Base-by-base conservation (phyloP, 2,888 invertebrate genomes). In the Clepsis dumicolana region DNA sequence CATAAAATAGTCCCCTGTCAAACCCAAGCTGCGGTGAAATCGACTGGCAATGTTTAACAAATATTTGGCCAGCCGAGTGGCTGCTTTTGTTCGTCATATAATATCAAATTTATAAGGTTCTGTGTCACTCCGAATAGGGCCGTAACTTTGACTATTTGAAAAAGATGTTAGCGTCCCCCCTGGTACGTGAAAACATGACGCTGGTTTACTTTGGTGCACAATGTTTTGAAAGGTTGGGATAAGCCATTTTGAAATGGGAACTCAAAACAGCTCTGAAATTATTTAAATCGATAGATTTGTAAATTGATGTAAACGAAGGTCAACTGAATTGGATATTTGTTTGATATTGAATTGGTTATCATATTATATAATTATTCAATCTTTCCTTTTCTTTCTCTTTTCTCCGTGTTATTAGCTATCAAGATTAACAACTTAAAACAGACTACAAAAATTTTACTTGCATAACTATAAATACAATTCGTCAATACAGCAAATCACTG, bases 1-100 rank as follows among this genome's bases (percentile, higher is more conserved):
- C 83, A 90, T 91, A 91, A 91, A 91, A 81, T 82, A 88, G 86
- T 77, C 91, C 90, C 85, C 81, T 87, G 91, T 91, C 91, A 89
- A 75, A 77, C 77, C 74, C 91, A 88, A 81, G 74, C 79, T 72
- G 77, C 78, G 79, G 72, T 70, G 65, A 80, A 83, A 87, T 88
- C 85, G 87, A 84, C 84, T 83, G 80, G 85, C 84, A 83, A 86
- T 84, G 84, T 84, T 85, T 83, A 78, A 85, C 86, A 88, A 89
- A 89, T 86, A 88, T 87, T 86, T 86, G 78, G 77, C 72, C 70
- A 73, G 67, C 74, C 73, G 72, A 79, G 71, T 79, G 76, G 72
- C 72, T 70, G 61, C 59, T 70, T 71, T 69, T 61, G 65, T 65
- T 59, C 65, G 63, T 57, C 57, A 65, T 70, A 65, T 56, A 57